Evolutionary conservation across 2,888 invertebrate species (phyloP).

Genomic region (Pollenia griseotomentosa): DNA sequence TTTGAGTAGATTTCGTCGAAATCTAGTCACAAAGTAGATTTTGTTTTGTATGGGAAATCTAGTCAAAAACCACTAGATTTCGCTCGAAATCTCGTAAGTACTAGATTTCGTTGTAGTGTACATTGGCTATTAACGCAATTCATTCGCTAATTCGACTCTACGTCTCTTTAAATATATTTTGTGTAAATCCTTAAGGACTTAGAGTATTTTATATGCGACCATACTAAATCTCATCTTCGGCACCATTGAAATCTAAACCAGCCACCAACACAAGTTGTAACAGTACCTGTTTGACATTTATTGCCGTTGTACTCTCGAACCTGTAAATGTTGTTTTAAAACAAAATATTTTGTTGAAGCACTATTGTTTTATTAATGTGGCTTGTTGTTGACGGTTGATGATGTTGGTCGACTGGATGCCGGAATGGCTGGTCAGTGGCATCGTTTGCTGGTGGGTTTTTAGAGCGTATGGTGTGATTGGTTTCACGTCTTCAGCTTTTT

Average conservation of each 20-base stretch:
- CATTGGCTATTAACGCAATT: no score
- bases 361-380: slow-evolving; percentile 70
- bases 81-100: no score
- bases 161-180: no score
- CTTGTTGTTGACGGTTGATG: slow-evolving; percentile 52
- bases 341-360: slow-evolving; percentile 64
- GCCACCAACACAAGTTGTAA: slow-evolving; percentile 46
- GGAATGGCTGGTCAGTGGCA: neutral
- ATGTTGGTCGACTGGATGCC: slow-evolving; percentile 28
- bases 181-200: neutral
- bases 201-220: neutral
- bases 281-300: slow-evolving; percentile 56
- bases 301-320: slow-evolving; percentile 31
- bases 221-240: neutral
- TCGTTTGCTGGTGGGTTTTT: slow-evolving; percentile 19
- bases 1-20: no score
- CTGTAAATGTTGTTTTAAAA: slow-evolving; percentile 24
- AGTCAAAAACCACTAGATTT: no score
- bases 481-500: slow-evolving; percentile 64
- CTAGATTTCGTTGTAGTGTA: no score
- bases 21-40: no score
- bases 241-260: slow-evolving; percentile 36
- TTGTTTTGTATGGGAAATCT: no score
- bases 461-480: slow-evolving; percentile 59
- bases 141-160: no score